These are phyloP conservation scores for Rhynchophorus ferrugineus DNA, from an alignment of 1,140 invertebrate genomes.

Conservation along the genomic window DNA sequence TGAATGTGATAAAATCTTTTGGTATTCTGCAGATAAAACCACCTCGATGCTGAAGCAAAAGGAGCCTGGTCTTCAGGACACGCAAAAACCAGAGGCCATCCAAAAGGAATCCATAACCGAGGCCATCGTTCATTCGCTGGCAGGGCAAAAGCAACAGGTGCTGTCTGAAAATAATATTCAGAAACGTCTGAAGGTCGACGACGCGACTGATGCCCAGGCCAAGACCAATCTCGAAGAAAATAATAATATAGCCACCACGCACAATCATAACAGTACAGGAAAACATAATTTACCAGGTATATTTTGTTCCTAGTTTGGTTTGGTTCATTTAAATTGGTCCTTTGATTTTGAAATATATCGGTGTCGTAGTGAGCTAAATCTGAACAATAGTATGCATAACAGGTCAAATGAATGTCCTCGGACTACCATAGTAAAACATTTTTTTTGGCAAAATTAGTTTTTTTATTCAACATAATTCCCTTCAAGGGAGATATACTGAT, in stretches of 20 bases:
- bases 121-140: constrained; percentile 5
- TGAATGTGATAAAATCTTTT: too few species aligned
- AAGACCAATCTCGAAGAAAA: constrained; percentile 10
- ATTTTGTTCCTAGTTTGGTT: not conserved
- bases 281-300: constrained; percentile 16
- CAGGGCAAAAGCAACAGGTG: not conserved
- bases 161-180: not conserved
- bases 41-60: constrained; percentile 14
- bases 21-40: constrained; percentile 12
- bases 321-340: too few species aligned
- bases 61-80: not conserved
- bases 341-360: too few species aligned
- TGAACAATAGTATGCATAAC: too few species aligned
- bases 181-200: not conserved
- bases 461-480: too few species aligned
- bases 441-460: too few species aligned
- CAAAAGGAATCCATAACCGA: constrained; percentile 10
- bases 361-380: too few species aligned
- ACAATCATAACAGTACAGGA: constrained; percentile 11
- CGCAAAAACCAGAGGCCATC: constrained; percentile 1
- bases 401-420: too few species aligned
- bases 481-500: too few species aligned
- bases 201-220: not conserved
- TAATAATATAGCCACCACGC: constrained; percentile 1
- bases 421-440: too few species aligned